Evolutionary conservation across 2,797 vertebrate species (phyloP).

Genomic region (Cossypha caffra): DNA sequence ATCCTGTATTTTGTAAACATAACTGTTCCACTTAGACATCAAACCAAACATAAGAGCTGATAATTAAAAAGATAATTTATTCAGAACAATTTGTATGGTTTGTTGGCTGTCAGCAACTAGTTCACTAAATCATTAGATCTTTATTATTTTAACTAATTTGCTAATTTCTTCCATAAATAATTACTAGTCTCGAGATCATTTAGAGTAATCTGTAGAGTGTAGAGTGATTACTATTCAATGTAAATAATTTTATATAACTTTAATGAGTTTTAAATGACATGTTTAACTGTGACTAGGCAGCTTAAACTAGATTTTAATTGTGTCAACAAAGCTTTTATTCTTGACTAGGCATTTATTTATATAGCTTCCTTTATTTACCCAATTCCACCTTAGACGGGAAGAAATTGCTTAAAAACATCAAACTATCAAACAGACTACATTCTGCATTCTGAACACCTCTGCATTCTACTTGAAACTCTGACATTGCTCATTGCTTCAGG

Average conservation of each 20-base stretch:
- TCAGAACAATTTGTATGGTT: not conserved
- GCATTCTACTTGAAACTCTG: not conserved
- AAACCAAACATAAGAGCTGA: not conserved
- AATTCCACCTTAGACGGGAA: not conserved
- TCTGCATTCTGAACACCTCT: not conserved
- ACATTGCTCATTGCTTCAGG: not conserved
- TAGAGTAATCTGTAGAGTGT: not conserved
- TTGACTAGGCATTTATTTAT: not conserved
- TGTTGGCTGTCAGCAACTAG: not conserved
- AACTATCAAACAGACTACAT: not conserved
- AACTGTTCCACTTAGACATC: not conserved
- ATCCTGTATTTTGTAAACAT: not conserved
- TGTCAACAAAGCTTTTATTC: not conserved
- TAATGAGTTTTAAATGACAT: not conserved
- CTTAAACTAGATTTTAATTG: not conserved
- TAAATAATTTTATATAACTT: not conserved
- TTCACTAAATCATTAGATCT: not conserved
- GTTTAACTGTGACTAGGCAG: not conserved
- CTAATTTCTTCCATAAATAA: not conserved
- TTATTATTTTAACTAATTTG: not conserved
- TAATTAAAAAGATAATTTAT: not conserved
- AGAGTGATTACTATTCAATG: not conserved
- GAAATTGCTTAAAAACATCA: not conserved
- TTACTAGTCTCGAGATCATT: not conserved
- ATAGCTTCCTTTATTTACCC: not conserved